Evolutionary conservation across 1,140 invertebrate genomes (phyloP), one percentile per base, ranked within the genome.

Genomic region (Drosophila oshimai): DNA sequence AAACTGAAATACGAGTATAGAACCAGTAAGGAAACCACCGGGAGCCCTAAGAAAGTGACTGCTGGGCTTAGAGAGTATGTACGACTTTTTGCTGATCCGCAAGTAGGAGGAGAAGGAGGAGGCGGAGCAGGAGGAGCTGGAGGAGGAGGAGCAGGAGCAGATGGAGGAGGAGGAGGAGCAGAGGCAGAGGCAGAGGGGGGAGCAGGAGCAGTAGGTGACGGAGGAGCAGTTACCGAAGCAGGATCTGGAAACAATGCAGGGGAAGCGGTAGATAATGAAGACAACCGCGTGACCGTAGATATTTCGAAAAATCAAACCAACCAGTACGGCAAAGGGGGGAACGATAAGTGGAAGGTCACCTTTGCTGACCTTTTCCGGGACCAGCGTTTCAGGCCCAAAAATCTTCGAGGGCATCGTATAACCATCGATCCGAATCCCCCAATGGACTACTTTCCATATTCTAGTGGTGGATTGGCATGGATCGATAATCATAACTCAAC

Each of bases 391-490:
- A n/a, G 6, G 0, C 4, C 7, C 5, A 6, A 6, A 1, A 10
- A 0, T 2, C 18, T 24, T 3, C 4, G 41, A 5, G n/a, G 22
- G 5, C 26, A 15, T 0, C 29, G 49, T 0, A 4, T 28, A 0
- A 1, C 4, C 4, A 9, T 74, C 5, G 9, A 3, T 2, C 20
- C 13, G 5, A 26, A 54, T 60, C 51, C 53, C 0, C 12, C 24
- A 2, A 60, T 6, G 2, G 6, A 26, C 1, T 75, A 60, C 31
- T 4, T 26, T 28, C 72, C 72, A 0, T n/a, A n/a, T n/a, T n/a
- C n/a, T n/a, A n/a, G n/a, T n/a, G n/a, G n/a, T n/a, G n/a, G n/a
- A n/a, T n/a, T n/a, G n/a, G n/a, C n/a, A n/a, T n/a, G n/a, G n/a
- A n/a, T n/a, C n/a, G n/a, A n/a, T n/a, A n/a, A n/a, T n/a, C n/a